These are phyloP conservation scores for Drosophila tsacasi DNA, from an alignment of 1,140 invertebrate genomes.

Conservation along the genomic window DNA sequence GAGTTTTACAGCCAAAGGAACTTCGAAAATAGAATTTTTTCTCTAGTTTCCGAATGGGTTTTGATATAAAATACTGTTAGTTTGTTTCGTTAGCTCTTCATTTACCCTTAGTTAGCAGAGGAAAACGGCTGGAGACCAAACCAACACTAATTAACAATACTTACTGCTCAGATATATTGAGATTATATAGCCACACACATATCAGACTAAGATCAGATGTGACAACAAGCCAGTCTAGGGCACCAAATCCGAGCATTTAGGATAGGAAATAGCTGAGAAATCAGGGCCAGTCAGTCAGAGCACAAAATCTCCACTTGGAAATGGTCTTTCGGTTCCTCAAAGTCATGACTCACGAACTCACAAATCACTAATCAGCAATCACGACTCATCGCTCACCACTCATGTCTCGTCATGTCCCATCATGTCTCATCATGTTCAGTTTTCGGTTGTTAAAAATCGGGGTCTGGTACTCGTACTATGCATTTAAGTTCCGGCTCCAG, in stretches of 20 bases:
- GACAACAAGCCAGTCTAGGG: neutral
- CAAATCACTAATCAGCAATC: neutral
- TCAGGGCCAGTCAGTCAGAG: constrained; percentile 7
- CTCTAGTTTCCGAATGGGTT: neutral
- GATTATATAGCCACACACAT: constrained; percentile 33
- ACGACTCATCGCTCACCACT: neutral
- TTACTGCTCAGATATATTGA: constrained; percentile 37
- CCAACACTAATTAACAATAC: constrained; percentile 4
- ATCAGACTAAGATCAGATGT: constrained; percentile 26
- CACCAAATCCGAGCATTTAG: constrained; percentile 22
- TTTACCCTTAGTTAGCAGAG: constrained; percentile 9
- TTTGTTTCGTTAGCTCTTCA: neutral
- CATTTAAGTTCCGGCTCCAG: constrained; percentile 27
- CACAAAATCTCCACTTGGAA: constrained; percentile 15
- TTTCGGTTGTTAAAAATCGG: neutral
- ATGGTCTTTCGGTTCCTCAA: constrained; percentile 11
- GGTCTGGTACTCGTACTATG: constrained; percentile 13
- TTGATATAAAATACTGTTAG: no score
- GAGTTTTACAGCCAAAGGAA: neutral
- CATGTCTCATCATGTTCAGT: neutral
- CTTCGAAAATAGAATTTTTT: neutral
- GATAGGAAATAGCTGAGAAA: constrained; percentile 8
- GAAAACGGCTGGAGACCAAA: neutral
- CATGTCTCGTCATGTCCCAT: neutral
- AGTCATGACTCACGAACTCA: neutral